These are phyloP conservation scores for Poeciliopsis infans DNA, from an alignment of 2,797 vertebrate genomes.

Conservation along the genomic window DNA sequence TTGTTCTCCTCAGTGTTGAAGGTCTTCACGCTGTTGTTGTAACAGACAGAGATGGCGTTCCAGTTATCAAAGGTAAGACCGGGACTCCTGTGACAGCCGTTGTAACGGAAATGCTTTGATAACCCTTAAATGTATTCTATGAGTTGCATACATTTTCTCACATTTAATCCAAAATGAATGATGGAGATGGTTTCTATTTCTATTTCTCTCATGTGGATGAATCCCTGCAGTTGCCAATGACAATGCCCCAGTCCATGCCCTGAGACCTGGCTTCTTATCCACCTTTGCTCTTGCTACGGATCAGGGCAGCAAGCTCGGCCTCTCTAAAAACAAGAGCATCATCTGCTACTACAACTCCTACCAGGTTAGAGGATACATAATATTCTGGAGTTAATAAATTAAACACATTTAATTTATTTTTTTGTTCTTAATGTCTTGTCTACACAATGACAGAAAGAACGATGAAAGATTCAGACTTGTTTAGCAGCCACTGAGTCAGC, in stretches of 20 bases:
- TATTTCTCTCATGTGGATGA: not conserved
- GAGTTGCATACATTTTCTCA: not conserved
- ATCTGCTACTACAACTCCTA: conserved; percentile 95
- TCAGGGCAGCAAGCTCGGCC: conserved; percentile 96
- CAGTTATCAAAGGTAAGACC: conserved; percentile 29
- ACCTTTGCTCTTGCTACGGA: conserved; percentile 97
- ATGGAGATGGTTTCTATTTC: not conserved
- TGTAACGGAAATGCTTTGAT: not conserved
- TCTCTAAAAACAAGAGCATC: conserved; percentile 98
- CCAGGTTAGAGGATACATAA: conserved; percentile 53
- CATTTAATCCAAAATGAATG: conserved; percentile 2
- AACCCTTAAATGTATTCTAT: not conserved
- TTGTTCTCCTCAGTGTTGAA: conserved; percentile 20
- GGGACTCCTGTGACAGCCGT: not conserved
- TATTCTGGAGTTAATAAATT: not conserved
- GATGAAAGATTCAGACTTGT: not conserved
- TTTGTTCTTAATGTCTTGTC: not conserved
- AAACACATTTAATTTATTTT: not conserved
- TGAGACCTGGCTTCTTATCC: conserved; percentile 92
- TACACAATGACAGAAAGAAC: not conserved
- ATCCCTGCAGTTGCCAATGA: conserved; percentile 91
- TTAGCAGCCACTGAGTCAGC: not conserved
- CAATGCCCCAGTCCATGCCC: conserved; percentile 92
- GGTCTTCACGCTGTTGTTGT: conserved; percentile 38
- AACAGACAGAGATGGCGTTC: conserved; percentile 39